phyloP scores from a whole-genome alignment of 30 jellyfish, hydroid and myxozoan species.

The Hydractinia echinata region DNA sequence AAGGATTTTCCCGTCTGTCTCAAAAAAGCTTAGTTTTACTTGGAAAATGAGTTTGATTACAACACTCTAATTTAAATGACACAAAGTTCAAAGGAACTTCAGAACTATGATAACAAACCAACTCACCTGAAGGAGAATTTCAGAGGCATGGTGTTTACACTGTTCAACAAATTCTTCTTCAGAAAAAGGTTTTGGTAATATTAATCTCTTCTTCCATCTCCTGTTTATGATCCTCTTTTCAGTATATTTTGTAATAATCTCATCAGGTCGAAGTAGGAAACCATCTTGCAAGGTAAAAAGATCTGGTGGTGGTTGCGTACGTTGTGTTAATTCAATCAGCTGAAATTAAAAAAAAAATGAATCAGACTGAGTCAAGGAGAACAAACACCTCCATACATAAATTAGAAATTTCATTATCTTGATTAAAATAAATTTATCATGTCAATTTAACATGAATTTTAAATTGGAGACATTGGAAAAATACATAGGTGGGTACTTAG shows the following conservation, averaged over 20 bases:
- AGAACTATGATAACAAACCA: no score
- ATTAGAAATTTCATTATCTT: no score
- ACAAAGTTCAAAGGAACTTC: no score
- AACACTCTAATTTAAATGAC: no score
- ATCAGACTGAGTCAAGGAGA: neutral
- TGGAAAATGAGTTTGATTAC: no score
- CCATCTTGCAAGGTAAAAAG: slow-evolving; percentile 80
- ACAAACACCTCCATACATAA: no score
- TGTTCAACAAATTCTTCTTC: slow-evolving; percentile 66
- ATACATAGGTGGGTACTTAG: no score
- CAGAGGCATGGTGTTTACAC: slow-evolving; percentile 55
- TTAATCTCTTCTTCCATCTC: slow-evolving; percentile 51
- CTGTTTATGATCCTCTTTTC: slow-evolving; percentile 53
- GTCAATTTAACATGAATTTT: no score
- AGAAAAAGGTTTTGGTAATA: slow-evolving; percentile 55
- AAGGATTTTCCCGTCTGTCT: no score
- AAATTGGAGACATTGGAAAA: no score
- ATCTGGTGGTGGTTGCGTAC: slow-evolving; percentile 98
- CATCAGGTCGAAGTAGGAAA: slow-evolving; percentile 70
- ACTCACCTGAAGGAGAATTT: slow-evolving; percentile 68
- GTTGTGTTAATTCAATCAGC: slow-evolving; percentile 78
- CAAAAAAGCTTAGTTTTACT: no score
- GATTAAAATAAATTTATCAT: no score
- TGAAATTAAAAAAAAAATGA: slow-evolving; percentile 16
- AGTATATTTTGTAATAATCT: slow-evolving; percentile 56